phyloP scores from a whole-genome alignment of 2,797 vertebrate genomes.

The Phrynocephalus vlangalii region DNA sequence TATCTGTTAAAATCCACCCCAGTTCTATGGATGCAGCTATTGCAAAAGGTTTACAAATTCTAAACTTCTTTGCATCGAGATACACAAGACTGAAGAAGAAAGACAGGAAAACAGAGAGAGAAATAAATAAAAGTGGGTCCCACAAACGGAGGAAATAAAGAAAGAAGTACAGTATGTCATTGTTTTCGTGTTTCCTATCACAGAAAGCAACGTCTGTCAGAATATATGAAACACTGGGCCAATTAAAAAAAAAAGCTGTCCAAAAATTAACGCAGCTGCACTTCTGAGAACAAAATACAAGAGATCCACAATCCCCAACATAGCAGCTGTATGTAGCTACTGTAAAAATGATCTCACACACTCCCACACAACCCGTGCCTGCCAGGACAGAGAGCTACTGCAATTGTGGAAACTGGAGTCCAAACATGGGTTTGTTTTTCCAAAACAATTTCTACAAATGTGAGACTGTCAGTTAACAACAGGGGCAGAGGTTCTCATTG shows the following conservation, averaged over 20 bases:
- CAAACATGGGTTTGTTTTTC: neutral
- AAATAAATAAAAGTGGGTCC: neutral
- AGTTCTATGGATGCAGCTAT: neutral
- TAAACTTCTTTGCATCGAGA: neutral
- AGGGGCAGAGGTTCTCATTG: neutral
- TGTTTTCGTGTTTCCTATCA: neutral
- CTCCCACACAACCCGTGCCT: neutral
- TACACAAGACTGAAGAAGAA: neutral
- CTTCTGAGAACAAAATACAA: neutral
- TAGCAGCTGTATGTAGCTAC: neutral
- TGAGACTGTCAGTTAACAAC: neutral
- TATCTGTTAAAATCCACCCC: neutral
- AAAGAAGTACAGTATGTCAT: neutral
- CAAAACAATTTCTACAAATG: neutral
- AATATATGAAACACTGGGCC: neutral
- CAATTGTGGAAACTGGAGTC: neutral
- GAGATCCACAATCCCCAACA: neutral
- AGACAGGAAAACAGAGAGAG: neutral
- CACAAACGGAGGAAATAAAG: too few species aligned
- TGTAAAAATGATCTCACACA: slow-evolving; percentile 7
- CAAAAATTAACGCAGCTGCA: neutral
- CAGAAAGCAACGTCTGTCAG: neutral
- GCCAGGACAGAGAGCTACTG: neutral
- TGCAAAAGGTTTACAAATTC: neutral
- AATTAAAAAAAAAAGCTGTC: neutral